Evolutionary conservation across 2,888 invertebrate species (phyloP).

Genomic region (Protodeltote pygarga): DNA sequence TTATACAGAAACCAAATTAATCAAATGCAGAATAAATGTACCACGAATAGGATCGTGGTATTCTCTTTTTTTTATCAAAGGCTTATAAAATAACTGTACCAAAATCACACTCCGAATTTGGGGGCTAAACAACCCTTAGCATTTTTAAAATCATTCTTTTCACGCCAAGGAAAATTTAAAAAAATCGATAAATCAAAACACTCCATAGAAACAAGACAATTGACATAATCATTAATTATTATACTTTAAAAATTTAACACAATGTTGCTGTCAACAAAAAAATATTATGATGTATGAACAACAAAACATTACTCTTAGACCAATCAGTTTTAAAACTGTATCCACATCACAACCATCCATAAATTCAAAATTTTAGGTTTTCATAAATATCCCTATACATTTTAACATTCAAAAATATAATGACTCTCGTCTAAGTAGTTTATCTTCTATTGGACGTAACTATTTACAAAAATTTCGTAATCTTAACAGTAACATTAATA

Average conservation of each 20-base stretch:
- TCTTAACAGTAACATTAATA: constrained; percentile 39
- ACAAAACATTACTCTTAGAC: constrained; percentile 29
- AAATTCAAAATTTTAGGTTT: constrained; percentile 70
- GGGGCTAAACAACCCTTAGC: background rate
- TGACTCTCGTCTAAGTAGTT: constrained; percentile 52
- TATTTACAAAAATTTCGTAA: constrained; percentile 53
- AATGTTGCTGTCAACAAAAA: constrained; percentile 31
- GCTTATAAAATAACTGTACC: background rate
- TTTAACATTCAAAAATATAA: constrained; percentile 64
- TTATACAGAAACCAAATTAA: constrained; percentile 46
- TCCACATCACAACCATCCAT: constrained; percentile 80
- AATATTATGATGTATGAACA: constrained; percentile 20
- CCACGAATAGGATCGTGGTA: constrained; percentile 3
- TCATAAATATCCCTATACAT: constrained; percentile 63
- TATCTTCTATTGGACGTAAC: constrained; percentile 64
- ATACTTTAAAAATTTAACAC: constrained; percentile 15
- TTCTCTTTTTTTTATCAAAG: constrained; percentile 5
- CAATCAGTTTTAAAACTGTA: constrained; percentile 50
- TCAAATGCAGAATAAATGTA: constrained; percentile 52
- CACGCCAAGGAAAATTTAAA: constrained; percentile 26
- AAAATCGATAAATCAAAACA: constrained; percentile 26
- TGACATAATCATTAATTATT: constrained; percentile 9
- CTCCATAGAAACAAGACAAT: constrained; percentile 24
- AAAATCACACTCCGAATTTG: constrained; percentile 1
- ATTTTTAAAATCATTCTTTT: constrained; percentile 22